Evolutionary conservation across 1,140 invertebrate genomes (phyloP).

Genomic region (Apis dorsata): DNA sequence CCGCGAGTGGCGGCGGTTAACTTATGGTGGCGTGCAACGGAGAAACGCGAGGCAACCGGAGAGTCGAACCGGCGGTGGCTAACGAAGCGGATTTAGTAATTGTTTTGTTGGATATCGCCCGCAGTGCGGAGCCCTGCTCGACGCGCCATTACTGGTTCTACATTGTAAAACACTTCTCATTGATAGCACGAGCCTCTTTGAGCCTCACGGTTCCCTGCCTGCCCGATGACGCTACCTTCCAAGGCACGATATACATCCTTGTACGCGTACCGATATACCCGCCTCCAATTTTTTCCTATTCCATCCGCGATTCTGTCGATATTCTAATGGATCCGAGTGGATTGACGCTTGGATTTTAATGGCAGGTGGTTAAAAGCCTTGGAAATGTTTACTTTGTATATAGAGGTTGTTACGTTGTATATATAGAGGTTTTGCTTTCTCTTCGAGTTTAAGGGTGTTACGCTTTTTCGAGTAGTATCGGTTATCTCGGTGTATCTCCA

Average conservation of each 20-base stretch:
- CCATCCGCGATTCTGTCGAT: not conserved
- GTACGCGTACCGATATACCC: not conserved
- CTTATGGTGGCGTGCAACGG: slow-evolving; percentile 57
- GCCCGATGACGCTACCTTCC: slow-evolving; percentile 42
- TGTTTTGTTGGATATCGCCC: slow-evolving; percentile 63
- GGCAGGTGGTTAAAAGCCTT: not conserved
- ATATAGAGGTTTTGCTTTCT: no score
- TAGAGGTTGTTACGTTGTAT: not conserved
- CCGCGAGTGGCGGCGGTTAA: slow-evolving; percentile 43
- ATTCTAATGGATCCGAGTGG: not conserved
- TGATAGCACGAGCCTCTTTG: slow-evolving; percentile 63
- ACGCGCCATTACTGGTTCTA: slow-evolving; percentile 64
- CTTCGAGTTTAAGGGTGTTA: not conserved
- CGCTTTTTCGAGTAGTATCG: no score
- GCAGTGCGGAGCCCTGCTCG: slow-evolving; percentile 32
- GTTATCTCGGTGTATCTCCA: no score
- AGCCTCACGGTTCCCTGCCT: not conserved
- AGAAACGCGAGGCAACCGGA: slow-evolving; percentile 33
- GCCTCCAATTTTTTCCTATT: not conserved
- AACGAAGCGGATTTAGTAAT: slow-evolving; percentile 65
- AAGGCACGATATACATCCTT: slow-evolving; percentile 20
- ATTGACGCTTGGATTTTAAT: slow-evolving; percentile 1
- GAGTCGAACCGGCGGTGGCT: slow-evolving; percentile 33
- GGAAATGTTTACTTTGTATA: not conserved
- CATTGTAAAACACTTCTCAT: slow-evolving; percentile 71